These are phyloP conservation scores for Synergus laeviventris DNA, from an alignment of 2,888 invertebrate genomes.

Conservation along the genomic window DNA sequence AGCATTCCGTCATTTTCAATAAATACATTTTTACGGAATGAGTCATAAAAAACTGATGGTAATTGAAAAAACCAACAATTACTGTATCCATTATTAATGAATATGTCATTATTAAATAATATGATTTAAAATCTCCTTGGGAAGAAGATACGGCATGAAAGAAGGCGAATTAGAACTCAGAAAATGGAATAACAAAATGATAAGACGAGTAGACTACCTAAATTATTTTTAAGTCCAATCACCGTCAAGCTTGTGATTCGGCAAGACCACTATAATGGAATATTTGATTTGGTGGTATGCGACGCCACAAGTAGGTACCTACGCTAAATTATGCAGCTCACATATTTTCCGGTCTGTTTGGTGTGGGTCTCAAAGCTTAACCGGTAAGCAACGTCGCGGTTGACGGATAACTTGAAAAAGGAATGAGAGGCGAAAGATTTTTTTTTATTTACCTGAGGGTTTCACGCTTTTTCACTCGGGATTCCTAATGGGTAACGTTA, in stretches of 20 bases:
- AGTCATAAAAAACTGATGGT: neutral
- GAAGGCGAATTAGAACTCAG: neutral
- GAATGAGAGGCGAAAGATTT: slow-evolving; percentile 31
- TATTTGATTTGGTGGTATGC: slow-evolving; percentile 31
- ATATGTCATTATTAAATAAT: too few relatives aligned
- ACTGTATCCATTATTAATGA: too few relatives aligned
- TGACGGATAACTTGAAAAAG: slow-evolving; percentile 55
- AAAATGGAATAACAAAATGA: neutral
- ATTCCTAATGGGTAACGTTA: slow-evolving; percentile 6
- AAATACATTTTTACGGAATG: neutral
- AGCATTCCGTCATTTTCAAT: neutral
- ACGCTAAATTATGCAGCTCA: slow-evolving; percentile 73
- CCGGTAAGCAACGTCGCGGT: slow-evolving; percentile 53
- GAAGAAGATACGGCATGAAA: neutral
- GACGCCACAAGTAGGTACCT: slow-evolving; percentile 50
- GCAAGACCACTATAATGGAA: slow-evolving; percentile 47
- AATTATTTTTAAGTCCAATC: slow-evolving; percentile 43
- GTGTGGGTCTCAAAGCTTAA: slow-evolving; percentile 68
- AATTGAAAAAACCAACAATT: too few relatives aligned
- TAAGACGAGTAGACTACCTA: neutral
- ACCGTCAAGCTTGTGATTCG: slow-evolving; percentile 51
- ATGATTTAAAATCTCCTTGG: too few relatives aligned
- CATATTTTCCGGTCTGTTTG: slow-evolving; percentile 76
- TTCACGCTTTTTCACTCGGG: slow-evolving; percentile 8
- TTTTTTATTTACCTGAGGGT: slow-evolving; percentile 12